Percentiles rank a stretch among this genome's conserved stretches.
Evolutionary conservation across 1,140 invertebrate species (phyloP).

Genomic region (Trachymyrmex cornetzi): DNA sequence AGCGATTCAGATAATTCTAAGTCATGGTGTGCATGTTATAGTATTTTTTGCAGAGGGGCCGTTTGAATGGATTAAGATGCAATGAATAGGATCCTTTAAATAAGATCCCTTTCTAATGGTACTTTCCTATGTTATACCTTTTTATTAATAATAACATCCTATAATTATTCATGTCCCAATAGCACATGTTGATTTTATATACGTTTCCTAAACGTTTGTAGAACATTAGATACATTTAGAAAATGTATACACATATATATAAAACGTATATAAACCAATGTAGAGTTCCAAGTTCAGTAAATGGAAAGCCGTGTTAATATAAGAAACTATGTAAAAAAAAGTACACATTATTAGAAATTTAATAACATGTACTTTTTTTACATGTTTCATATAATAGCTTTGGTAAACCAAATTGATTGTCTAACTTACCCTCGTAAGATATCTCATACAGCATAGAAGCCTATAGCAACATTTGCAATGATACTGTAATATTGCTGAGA

Average conservation of each 20-base stretch:
- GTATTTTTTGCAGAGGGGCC: not conserved
- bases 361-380: conserved; percentile 10
- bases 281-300: not conserved
- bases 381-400: not conserved
- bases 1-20: conserved; percentile 35
- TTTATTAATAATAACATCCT: conserved; percentile 6
- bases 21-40: not conserved
- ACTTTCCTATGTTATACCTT: not conserved
- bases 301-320: too few relatives aligned
- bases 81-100: not conserved
- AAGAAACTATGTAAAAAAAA: too few relatives aligned
- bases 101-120: too few relatives aligned
- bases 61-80: not conserved
- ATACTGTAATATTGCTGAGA: too few relatives aligned
- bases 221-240: too few relatives aligned
- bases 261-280: too few relatives aligned
- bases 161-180: conserved; percentile 1
- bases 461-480: too few relatives aligned
- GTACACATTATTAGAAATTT: not conserved
- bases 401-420: conserved; percentile 27
- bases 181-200: too few relatives aligned
- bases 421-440: conserved; percentile 16
- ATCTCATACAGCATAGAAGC: too few relatives aligned
- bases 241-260: too few relatives aligned
- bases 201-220: too few relatives aligned